These are phyloP conservation scores for Patiria pectinifera DNA, from an alignment of 53 echinoderm and acorn worm species.

Conservation along the genomic window DNA sequence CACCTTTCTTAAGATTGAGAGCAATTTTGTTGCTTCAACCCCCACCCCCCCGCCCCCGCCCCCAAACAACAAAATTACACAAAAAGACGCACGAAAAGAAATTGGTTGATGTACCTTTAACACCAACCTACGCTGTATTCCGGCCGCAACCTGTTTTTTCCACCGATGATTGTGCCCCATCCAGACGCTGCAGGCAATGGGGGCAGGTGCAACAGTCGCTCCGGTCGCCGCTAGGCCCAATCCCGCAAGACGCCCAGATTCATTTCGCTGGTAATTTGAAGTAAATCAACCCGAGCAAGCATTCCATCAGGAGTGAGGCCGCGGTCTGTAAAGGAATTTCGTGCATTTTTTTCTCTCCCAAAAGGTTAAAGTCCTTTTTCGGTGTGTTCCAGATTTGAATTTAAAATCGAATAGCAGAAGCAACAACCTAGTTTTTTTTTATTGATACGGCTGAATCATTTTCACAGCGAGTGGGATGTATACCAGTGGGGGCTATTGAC, in stretches of 20 bases:
- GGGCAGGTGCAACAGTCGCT: background rate
- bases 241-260: background rate
- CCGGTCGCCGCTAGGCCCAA: background rate
- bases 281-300: background rate
- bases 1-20: no score
- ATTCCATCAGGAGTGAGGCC: background rate
- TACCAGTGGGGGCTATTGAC: no score
- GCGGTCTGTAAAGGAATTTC: no score
- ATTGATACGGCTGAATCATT: no score
- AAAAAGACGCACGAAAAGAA: no score
- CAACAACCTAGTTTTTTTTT: background rate
- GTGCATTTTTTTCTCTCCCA: background rate
- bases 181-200: background rate
- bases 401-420: background rate
- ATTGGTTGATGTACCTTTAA: background rate
- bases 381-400: background rate
- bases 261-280: background rate
- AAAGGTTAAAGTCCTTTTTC: background rate
- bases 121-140: background rate
- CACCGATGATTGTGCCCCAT: background rate
- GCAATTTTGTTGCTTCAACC: no score
- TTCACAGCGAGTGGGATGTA: no score
- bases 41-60: no score
- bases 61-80: no score
- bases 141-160: background rate